A percentile compares a stretch with the other conserved stretches of the same genome.
Evolutionary conservation across 2,797 vertebrate species (phyloP).

Genomic region (Rhinatrema bivittatum): DNA sequence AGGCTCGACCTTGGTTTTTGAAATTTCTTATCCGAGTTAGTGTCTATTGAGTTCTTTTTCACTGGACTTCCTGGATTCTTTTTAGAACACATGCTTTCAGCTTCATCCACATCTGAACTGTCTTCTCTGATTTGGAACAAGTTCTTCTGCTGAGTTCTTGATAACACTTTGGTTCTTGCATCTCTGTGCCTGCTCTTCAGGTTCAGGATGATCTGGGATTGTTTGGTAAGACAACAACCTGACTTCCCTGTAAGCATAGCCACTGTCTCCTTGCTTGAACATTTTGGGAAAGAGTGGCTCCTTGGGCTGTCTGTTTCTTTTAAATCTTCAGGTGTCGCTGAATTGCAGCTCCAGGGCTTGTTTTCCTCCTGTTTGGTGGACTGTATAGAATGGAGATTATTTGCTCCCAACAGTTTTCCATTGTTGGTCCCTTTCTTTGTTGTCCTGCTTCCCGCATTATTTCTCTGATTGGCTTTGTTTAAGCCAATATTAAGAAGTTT

Average conservation of each 20-base stretch:
- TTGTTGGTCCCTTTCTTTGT: constrained; percentile 4
- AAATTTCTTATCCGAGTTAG: neutral
- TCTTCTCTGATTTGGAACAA: constrained; percentile 4
- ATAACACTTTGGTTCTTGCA: constrained; percentile 27
- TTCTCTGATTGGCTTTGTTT: constrained; percentile 25
- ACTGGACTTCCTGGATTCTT: neutral
- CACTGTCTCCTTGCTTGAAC: neutral
- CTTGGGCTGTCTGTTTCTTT: neutral
- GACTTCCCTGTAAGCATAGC: constrained; percentile 7
- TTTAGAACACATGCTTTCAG: constrained; percentile 16
- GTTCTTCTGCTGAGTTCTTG: constrained; percentile 16
- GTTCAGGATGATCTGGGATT: constrained; percentile 44
- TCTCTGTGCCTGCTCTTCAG: constrained; percentile 57
- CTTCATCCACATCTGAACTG: constrained; percentile 4
- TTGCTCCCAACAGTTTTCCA: constrained; percentile 4
- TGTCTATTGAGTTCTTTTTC: neutral
- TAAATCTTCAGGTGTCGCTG: constrained; percentile 24
- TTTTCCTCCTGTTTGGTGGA: constrained; percentile 22
- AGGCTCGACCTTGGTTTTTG: constrained; percentile 8
- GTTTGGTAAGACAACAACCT: constrained; percentile 18
- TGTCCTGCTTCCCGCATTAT: constrained; percentile 10
- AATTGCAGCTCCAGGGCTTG: constrained; percentile 24
- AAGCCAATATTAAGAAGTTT: neutral
- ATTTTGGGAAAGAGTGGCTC: neutral
- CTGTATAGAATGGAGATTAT: constrained; percentile 19